These are phyloP conservation scores for Pheosia gnoma DNA, from an alignment of 2,888 invertebrate genomes.

Conservation along the genomic window DNA sequence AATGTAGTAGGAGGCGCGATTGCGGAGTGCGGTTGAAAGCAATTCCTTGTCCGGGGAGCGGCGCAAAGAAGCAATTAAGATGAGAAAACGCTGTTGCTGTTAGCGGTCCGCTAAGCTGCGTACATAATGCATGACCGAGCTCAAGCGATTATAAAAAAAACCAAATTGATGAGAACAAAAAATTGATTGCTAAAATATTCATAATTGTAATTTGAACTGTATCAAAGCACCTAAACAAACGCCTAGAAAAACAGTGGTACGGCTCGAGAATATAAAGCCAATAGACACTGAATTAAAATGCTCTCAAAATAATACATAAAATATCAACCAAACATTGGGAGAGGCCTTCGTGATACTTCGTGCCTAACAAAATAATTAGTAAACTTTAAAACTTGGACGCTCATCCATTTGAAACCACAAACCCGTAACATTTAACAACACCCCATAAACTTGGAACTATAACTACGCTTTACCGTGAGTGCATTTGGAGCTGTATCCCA, in stretches of 20 bases:
- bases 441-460: background rate
- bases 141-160: background rate
- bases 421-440: background rate
- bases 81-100: conserved; percentile 43
- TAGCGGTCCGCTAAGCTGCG: conserved; percentile 35
- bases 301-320: too few relatives aligned
- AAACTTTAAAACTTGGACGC: background rate
- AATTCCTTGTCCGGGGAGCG: conserved; percentile 57
- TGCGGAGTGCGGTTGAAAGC: conserved; percentile 55
- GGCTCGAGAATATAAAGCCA: too few relatives aligned
- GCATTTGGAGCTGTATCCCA: conserved; percentile 16
- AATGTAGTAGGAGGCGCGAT: conserved; percentile 37
- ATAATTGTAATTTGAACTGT: too few relatives aligned
- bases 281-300: too few relatives aligned
- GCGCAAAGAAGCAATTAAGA: conserved; percentile 60
- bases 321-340: too few relatives aligned
- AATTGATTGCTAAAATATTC: too few relatives aligned
- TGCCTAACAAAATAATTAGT: background rate
- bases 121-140: conserved; percentile 14
- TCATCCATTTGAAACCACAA: background rate
- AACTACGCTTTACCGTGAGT: conserved; percentile 13
- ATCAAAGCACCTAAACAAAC: too few relatives aligned
- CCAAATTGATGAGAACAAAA: too few relatives aligned
- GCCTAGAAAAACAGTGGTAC: too few relatives aligned
- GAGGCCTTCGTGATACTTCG: too few relatives aligned